Evolutionary conservation across 2,888 invertebrate genomes (phyloP), one percentile per base, ranked within the genome.

Genomic region (Crematogaster levior): DNA sequence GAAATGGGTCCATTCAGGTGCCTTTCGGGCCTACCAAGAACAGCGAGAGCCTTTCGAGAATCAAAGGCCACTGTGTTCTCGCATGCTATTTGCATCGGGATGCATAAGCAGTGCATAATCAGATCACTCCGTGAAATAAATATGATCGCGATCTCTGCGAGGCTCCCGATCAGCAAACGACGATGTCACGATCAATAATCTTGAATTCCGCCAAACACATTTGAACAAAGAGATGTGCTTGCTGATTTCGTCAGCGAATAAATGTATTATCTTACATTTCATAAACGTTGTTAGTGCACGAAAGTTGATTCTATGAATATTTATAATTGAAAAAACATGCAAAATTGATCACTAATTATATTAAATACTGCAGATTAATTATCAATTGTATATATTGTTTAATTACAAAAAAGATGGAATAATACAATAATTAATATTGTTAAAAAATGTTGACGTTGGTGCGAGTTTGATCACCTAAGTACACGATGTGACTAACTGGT

Each of bases 1-100:
- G 87, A 89, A 89, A 88, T 88, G 89, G 88, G 85, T 85, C 86
- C 89, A 88, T 89, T 89, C 84, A 81, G 86, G 84, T 82, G 84
- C 58, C 82, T 87, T 85, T 87, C 84, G 82, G 85, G 73, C 24
- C 85, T 73, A 82, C 82, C 84, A 68, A 68, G 74, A 81, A 46
- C 77, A 60, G 72, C 83, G 43, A 82, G 84, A 68, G 82, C 81
- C 86, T 86, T 84, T 89, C 51, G 83, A 70, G 84, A 84, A 89
- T 89, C 88, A 89, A 89, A 89, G 89, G 85, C 84, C 85, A 74
- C 83, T 83, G 84, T 89, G 89, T 89, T 89, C 88, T 86, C 82
- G 86, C 86, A 83, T 89, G 84, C 81, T 88, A 81, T 83, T 88
- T 88, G 43, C 89, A 75, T 87, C 85, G 81, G 82, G 87, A 85